A percentile compares a stretch with the other conserved stretches of the same genome.
phyloP scores from a whole-genome alignment of 2,113 vertebrate genomes.

The Urocynchramus pylzowi region DNA sequence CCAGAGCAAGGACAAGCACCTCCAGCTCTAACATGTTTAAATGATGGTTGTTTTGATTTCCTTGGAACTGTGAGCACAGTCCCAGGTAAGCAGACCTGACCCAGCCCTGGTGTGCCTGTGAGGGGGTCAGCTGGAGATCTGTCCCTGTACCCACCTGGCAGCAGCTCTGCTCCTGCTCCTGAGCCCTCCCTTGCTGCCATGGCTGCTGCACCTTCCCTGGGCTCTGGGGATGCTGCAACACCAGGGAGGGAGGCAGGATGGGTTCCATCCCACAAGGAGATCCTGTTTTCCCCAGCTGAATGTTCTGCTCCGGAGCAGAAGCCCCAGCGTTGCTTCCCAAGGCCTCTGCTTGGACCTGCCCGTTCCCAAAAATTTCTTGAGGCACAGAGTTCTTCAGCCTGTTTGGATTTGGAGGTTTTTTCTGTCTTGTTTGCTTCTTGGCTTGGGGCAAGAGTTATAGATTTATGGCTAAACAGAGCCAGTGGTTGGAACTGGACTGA shows the following conservation, averaged over 20 bases:
- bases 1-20: background rate
- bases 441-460: background rate
- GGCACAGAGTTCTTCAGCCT: background rate
- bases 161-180: background rate
- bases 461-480: background rate
- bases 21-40: background rate
- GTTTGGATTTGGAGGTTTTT: background rate
- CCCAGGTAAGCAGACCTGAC: background rate
- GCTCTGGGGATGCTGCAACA: background rate
- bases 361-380: background rate
- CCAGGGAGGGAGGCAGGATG: fast-evolving
- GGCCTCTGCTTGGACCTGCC: background rate
- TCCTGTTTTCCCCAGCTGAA: background rate
- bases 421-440: background rate
- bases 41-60: background rate
- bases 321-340: background rate
- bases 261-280: background rate
- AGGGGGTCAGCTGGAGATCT: background rate
- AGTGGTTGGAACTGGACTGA: background rate
- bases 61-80: background rate
- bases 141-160: background rate
- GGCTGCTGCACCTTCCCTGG: fast-evolving
- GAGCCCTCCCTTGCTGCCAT: background rate
- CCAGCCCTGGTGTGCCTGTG: background rate
- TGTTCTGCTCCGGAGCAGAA: background rate